Evolutionary conservation across 1,140 invertebrate genomes (phyloP).

Genomic region (Centruroides sculpturatus): DNA sequence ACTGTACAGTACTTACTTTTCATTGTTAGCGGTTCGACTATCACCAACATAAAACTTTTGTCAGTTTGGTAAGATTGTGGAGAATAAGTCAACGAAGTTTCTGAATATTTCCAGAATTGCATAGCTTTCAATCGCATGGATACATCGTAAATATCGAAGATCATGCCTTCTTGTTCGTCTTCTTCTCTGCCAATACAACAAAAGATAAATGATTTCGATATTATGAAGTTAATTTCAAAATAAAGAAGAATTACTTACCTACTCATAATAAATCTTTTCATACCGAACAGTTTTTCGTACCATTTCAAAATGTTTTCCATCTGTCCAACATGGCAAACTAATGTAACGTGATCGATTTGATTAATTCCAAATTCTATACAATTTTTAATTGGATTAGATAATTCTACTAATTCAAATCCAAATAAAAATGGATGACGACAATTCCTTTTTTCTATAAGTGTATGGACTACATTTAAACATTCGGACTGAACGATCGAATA

Average conservation of each 20-base stretch:
- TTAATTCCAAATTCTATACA: constrained; percentile 5
- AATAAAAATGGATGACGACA: constrained; percentile 33
- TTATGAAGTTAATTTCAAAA: too few relatives aligned
- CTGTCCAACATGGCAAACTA: constrained; percentile 29
- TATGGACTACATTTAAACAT: constrained; percentile 36
- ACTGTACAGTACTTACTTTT: constrained; percentile 29
- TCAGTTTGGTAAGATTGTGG: too few relatives aligned
- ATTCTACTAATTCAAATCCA: constrained; percentile 23
- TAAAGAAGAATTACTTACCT: constrained; percentile 23
- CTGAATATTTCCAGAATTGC: constrained; percentile 39
- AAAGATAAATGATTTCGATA: background rate
- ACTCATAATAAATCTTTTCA: constrained; percentile 36
- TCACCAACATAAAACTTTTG: constrained; percentile 30
- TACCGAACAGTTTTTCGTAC: constrained; percentile 36
- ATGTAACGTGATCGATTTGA: constrained; percentile 36
- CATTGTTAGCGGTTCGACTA: constrained; percentile 33
- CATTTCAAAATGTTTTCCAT: constrained; percentile 29
- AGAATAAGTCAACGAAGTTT: constrained; percentile 25
- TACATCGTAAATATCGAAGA: constrained; percentile 26
- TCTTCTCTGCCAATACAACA: constrained; percentile 21
- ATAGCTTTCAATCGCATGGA: constrained; percentile 33
- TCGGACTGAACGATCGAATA: constrained; percentile 33
- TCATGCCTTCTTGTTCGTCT: constrained; percentile 28
- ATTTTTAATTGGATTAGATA: background rate
- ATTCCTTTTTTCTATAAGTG: constrained; percentile 29